A percentile compares a stretch with the other conserved stretches of the same genome.
Conservation (phyloP, 2,113 vertebrate genomes). For the Dissostichus mawsoni region DNA sequence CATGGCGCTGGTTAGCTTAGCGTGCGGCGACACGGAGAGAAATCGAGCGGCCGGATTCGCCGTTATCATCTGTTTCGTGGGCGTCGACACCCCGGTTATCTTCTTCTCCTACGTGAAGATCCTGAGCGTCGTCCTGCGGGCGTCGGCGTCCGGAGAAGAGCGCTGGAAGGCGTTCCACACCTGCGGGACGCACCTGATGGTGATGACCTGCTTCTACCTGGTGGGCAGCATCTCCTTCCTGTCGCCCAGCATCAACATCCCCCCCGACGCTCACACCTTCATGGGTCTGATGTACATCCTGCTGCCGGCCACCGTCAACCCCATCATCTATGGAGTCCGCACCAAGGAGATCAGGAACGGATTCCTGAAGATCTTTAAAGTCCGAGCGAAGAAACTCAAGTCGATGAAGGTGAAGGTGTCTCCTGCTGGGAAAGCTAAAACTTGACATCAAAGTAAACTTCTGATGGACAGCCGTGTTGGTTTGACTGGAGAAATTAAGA, state of each 20-base stretch:
- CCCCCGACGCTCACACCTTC: slow-evolving; percentile 80
- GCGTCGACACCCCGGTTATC: slow-evolving; percentile 81
- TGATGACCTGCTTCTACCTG: slow-evolving; percentile 84
- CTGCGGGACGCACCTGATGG: slow-evolving; percentile 85
- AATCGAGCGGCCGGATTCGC: slow-evolving; percentile 70
- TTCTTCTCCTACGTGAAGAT: slow-evolving; percentile 83
- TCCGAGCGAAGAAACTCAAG: slow-evolving; percentile 27
- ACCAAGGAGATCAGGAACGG: slow-evolving; percentile 83
- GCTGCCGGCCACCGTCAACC: slow-evolving; percentile 83
- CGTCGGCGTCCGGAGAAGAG: slow-evolving; percentile 58
- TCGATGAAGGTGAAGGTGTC: slow-evolving; percentile 53
- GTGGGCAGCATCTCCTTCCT: slow-evolving; percentile 85
- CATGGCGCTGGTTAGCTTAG: slow-evolving; percentile 85
- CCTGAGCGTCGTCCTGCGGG: slow-evolving; percentile 63
- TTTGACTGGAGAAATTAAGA: too few relatives aligned
- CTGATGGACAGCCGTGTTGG: too few relatives aligned
- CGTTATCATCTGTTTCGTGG: slow-evolving; percentile 82
- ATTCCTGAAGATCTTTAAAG: slow-evolving; percentile 64
- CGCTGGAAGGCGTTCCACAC: slow-evolving; percentile 85
- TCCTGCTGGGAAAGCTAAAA: slow-evolving; percentile 2
- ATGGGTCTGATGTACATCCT: slow-evolving; percentile 84
- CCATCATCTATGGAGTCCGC: slow-evolving; percentile 84
- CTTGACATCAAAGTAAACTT: background rate
- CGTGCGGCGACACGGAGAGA: slow-evolving; percentile 67
- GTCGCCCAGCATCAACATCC: slow-evolving; percentile 71